Base-by-base conservation (phyloP, 2,797 vertebrate genomes). In the Eulemur coronatus region DNA sequence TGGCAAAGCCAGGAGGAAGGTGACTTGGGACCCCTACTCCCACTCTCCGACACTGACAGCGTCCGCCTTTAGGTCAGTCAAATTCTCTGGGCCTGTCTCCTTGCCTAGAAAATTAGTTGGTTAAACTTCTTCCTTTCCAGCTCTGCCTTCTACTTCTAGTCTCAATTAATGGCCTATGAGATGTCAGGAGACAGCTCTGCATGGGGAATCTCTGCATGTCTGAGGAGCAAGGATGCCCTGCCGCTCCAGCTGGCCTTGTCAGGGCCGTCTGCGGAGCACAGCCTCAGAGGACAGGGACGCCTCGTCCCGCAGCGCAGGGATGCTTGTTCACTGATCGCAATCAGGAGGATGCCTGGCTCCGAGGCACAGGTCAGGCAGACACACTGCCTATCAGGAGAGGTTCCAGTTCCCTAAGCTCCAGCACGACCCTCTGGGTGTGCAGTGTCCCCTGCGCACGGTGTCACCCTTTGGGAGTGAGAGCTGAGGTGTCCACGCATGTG, bases 111-210 rank as follows among this genome's bases (percentile, higher is more conserved):
- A 72, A 3, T 50, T 13, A 35, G 65, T 15, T 22, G n/a, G 48
- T 72, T 33, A 5, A 17, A 5, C 22, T 14, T n/a, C 24, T 33
- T 55, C 55, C 43, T 41, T 59, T 28, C 41, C 70, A 73, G 59
- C 30, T 46, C 30, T 46, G 0, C 30, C 20, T 57, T 46, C 76
- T 43, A 2, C 13, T 69, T 15, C 0, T 10, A 0, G 10, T 43
- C 35, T 18, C 57, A n/a, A 4, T n/a, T 35, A 17, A 28, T 1
- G 6, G 6, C 41, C 33, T 4, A 0, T 13, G 7, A 4, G 0
- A 33, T 17, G 4, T 11, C 6, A 4, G 65, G 52, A 59, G 5
- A 20, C 24, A 1, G 5, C 26, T 26, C 11, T 59, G 50, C 8
- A 0, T 2, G 5, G 5, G n/a, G 50, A 4, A 9, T 24, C 9